A percentile compares a stretch with the other conserved stretches of the same genome.
These are phyloP conservation scores for Trachelus stipa DNA, from an alignment of 2,888 invertebrate species.

Conservation along the genomic window DNA sequence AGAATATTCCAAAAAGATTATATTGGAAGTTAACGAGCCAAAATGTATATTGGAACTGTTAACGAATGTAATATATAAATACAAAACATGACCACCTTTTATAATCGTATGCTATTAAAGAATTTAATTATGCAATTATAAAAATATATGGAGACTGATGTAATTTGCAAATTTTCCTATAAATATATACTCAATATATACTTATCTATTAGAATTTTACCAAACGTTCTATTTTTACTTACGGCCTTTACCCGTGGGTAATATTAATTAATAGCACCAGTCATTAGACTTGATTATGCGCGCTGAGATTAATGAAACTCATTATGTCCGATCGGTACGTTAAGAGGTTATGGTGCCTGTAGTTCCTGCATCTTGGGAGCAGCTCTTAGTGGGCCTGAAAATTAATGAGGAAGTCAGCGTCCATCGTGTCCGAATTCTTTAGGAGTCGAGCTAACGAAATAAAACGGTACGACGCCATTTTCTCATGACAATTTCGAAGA, in stretches of 20 bases:
- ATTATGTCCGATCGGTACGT: slow-evolving; percentile 6
- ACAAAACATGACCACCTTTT: too few relatives aligned
- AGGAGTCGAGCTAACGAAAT: not conserved
- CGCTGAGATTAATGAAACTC: slow-evolving; percentile 20
- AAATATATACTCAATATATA: not conserved
- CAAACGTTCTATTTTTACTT: not conserved
- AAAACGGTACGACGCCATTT: not conserved
- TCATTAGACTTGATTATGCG: slow-evolving; percentile 21
- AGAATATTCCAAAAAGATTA: not conserved
- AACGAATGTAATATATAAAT: not conserved
- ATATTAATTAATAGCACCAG: slow-evolving; percentile 21
- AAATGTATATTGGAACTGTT: not conserved
- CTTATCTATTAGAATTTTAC: not conserved
- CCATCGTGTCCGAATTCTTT: not conserved
- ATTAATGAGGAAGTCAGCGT: not conserved
- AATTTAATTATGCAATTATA: not conserved
- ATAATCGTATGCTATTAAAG: not conserved
- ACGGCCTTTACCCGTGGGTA: not conserved
- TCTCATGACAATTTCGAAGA: not conserved
- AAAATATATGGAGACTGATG: not conserved
- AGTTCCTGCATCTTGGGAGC: not conserved
- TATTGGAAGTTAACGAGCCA: too few relatives aligned
- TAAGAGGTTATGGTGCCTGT: not conserved
- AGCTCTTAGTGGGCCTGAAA: not conserved
- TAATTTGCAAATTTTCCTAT: too few relatives aligned